Evolutionary conservation across 2,797 vertebrate genomes (phyloP).

Genomic region (Peromyscus eremicus): DNA sequence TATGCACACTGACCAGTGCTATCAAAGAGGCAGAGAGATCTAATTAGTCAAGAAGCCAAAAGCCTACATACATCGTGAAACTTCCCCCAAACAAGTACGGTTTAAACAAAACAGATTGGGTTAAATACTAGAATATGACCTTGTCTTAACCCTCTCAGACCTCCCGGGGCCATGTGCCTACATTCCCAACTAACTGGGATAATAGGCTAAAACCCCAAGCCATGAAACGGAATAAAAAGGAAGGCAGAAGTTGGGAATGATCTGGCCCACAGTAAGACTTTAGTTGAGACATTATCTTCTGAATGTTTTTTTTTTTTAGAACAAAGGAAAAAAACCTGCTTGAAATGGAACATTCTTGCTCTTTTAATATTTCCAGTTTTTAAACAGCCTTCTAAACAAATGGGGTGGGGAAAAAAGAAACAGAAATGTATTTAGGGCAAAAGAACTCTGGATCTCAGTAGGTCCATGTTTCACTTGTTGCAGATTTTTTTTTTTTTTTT

Average conservation of each 20-base stretch:
- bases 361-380: slow-evolving; percentile 29
- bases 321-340: slow-evolving; percentile 43
- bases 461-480: slow-evolving; percentile 53
- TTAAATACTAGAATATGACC: slow-evolving; percentile 30
- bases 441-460: slow-evolving; percentile 46
- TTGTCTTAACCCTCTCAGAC: slow-evolving; percentile 15
- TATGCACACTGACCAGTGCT: background rate
- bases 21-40: background rate
- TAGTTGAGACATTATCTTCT: slow-evolving; percentile 45
- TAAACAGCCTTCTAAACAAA: slow-evolving; percentile 19
- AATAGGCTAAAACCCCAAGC: slow-evolving; percentile 21
- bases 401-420: background rate
- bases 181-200: background rate
- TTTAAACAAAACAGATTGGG: background rate
- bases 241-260: slow-evolving; percentile 57
- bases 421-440: slow-evolving; percentile 59
- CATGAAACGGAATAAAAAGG: background rate
- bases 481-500: slow-evolving; percentile 56
- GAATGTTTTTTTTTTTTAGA: slow-evolving; percentile 65
- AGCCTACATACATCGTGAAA: background rate
- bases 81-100: background rate
- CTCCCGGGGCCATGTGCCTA: background rate
- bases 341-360: background rate
- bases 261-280: slow-evolving; percentile 55
- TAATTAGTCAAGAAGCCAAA: background rate